phyloP scores from a whole-genome alignment of 2,888 invertebrate genomes.

The Orthosia gothica region DNA sequence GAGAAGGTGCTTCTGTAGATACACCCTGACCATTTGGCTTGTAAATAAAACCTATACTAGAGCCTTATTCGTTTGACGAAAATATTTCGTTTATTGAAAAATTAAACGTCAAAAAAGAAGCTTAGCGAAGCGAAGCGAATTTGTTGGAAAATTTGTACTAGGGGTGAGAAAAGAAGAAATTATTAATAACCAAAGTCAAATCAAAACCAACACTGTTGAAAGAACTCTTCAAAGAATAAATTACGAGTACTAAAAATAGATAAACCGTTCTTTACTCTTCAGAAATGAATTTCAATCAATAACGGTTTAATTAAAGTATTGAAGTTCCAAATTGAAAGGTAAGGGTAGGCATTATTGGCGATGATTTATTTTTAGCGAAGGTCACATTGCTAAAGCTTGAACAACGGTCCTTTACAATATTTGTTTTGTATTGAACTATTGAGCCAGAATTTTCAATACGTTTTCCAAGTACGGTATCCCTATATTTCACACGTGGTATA shows the following conservation, averaged over 20 bases:
- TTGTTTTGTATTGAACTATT: slow-evolving; percentile 22
- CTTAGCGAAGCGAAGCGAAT: too few relatives aligned
- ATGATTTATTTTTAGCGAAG: slow-evolving; percentile 47
- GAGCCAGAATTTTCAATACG: slow-evolving; percentile 17
- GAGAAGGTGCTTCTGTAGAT: too few relatives aligned
- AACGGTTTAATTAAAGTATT: slow-evolving; percentile 55
- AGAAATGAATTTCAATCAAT: slow-evolving; percentile 47
- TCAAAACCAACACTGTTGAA: slow-evolving; percentile 1
- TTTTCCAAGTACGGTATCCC: slow-evolving; percentile 7
- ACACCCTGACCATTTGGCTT: too few relatives aligned
- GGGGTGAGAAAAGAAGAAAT: background rate
- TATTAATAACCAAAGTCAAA: slow-evolving; percentile 11
- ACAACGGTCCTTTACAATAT: slow-evolving; percentile 23
- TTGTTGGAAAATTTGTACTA: background rate
- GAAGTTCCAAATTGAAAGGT: slow-evolving; percentile 41
- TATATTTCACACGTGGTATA: slow-evolving; percentile 23
- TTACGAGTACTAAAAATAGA: slow-evolving; percentile 26
- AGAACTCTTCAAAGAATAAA: slow-evolving; percentile 21
- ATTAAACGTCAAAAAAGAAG: background rate
- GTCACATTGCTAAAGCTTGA: background rate
- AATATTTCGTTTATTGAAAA: too few relatives aligned
- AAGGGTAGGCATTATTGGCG: slow-evolving; percentile 15
- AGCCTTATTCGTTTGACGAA: too few relatives aligned
- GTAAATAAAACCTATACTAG: too few relatives aligned
- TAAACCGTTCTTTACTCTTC: slow-evolving; percentile 3